Conservation (phyloP, 2,797 vertebrate genomes). For the Choloepus didactylus region DNA sequence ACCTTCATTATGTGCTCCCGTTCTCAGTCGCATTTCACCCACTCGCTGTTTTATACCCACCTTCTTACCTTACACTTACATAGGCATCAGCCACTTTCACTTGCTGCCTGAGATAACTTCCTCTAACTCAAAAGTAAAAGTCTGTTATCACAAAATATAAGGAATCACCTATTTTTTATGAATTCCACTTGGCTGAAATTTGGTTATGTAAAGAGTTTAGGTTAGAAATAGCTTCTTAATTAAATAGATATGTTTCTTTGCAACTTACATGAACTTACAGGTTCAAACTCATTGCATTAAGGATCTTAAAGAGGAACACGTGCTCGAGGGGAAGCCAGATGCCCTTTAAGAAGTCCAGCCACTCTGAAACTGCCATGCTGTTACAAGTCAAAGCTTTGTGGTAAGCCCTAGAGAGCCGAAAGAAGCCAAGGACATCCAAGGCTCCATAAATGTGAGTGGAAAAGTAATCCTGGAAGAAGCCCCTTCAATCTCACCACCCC, state of each 20-base stretch:
- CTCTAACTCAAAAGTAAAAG: constrained; percentile 36
- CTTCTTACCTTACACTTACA: not conserved
- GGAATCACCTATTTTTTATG: not conserved
- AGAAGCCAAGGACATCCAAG: not conserved
- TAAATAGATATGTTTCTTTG: not conserved
- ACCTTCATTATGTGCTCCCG: not conserved
- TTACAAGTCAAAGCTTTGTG: not conserved
- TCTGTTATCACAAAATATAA: not conserved
- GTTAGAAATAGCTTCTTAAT: not conserved
- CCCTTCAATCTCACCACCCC: too few species aligned
- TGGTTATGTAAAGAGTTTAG: not conserved
- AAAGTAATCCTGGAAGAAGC: not conserved
- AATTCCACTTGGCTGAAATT: not conserved
- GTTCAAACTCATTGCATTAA: not conserved
- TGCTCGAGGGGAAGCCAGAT: not conserved
- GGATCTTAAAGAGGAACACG: constrained; percentile 19
- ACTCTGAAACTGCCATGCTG: not conserved
- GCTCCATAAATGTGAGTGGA: not conserved
- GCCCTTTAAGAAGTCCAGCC: not conserved
- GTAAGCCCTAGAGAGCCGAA: too few species aligned
- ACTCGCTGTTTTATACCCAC: not conserved
- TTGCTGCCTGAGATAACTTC: not conserved
- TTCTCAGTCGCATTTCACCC: not conserved
- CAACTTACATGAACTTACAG: not conserved
- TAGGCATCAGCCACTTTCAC: not conserved